Evolutionary conservation across 64 coral and sea anemone genomes (phyloP), one percentile per base, ranked within the genome.

Genomic region (Catalaphyllia jardinei): DNA sequence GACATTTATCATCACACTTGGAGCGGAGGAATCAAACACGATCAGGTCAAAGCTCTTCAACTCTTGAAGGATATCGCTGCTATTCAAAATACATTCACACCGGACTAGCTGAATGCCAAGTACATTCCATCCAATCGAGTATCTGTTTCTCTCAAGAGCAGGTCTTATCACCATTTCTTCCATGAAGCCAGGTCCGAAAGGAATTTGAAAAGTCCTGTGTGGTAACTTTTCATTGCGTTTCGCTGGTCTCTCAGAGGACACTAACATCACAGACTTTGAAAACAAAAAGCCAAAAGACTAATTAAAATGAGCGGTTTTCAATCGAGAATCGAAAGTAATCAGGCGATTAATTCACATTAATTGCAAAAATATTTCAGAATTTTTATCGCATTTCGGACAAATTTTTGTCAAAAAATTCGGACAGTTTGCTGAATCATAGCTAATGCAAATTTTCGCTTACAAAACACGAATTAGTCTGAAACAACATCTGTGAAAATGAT

Each of bases 31-130:
- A 30, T 69, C 80, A 35, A 24, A 63, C 1, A 84, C 63, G 1
- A 69, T 63, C 52, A 65, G 16, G 17, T 84, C 80, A 65, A 63
- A 84, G 4, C n/a, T 65, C 31, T 65, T 84, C 1, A 84, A 42
- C 7, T 59, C 31, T 4, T 39, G 4, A 1, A 84, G 9, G 29
- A 69, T 60, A 9, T 65, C 35, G 39, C 24, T 84, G 60, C 67
- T 57, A 5, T 79, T 49, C 9, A 89, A 67, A 8, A 89, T n/a
- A 60, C 38, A n/a, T 63, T 89, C 76, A 20, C 80, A 84, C 18
- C 7, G 19, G 25, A 30, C 60, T 1, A 4, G 17, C 7, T 63
- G 60, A 8, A 84, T 2, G 25, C 25, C 1, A 67, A 20, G 16
- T 8, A 19, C 0, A 22, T 25, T 20, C 17, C 8, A 20, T 67